Conservation (phyloP, 1,140 invertebrate genomes). For the Araneus ventricosus region DNA sequence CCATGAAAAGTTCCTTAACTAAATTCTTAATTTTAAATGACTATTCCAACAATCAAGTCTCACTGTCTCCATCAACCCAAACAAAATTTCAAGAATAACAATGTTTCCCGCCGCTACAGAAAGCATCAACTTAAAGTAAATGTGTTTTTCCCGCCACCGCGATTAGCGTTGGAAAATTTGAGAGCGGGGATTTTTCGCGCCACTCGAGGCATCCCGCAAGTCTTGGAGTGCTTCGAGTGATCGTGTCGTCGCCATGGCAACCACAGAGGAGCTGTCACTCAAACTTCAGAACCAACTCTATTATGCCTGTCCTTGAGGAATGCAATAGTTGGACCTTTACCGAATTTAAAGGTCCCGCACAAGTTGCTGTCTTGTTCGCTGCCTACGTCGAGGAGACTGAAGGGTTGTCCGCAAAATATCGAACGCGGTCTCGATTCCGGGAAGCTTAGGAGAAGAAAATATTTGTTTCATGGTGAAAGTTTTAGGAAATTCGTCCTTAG, state of each 20-base stretch:
- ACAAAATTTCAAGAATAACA: not conserved
- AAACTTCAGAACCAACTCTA: constrained; percentile 1
- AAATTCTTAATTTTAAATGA: too few species aligned
- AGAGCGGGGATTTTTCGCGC: not conserved
- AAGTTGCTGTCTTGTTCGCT: not conserved
- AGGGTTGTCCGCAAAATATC: not conserved
- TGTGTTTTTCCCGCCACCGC: not conserved
- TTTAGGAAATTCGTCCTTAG: too few species aligned
- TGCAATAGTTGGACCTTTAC: not conserved
- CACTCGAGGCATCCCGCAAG: not conserved
- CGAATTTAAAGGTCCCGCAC: not conserved
- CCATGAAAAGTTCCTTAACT: too few species aligned
- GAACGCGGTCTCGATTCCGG: not conserved
- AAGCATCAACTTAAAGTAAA: not conserved
- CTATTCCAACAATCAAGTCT: too few species aligned
- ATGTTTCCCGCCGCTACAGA: not conserved
- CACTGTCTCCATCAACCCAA: not conserved
- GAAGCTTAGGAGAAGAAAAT: not conserved
- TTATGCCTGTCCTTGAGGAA: constrained; percentile 24
- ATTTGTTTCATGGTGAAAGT: not conserved
- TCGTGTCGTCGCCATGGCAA: constrained; percentile 38
- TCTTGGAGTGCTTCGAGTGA: not conserved
- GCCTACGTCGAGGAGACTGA: not conserved
- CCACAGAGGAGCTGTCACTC: constrained; percentile 38
- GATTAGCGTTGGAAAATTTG: not conserved